Conservation (phyloP, 1,140 invertebrate genomes). For the Stenopsyche tienmushanensis region DNA sequence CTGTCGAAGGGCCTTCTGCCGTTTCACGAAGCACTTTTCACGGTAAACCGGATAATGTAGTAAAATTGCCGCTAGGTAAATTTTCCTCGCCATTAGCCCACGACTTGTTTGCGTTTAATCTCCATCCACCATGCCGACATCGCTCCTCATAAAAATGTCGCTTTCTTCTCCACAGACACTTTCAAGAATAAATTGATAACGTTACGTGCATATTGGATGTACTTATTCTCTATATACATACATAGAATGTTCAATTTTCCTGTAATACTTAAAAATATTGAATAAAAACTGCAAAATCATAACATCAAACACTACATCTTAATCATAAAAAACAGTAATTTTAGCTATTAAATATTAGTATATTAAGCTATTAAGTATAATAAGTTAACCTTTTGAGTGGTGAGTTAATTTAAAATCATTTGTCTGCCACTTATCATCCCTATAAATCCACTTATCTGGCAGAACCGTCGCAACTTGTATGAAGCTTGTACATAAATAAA, state of each 20-base stretch:
- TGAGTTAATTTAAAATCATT: no score
- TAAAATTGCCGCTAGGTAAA: constrained; percentile 25
- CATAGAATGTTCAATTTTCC: no score
- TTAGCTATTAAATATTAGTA: background rate
- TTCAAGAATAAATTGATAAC: background rate
- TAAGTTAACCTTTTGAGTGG: no score
- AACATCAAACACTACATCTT: no score
- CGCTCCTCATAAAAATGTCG: constrained; percentile 4
- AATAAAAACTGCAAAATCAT: background rate
- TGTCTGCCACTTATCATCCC: no score
- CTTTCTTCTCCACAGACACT: background rate
- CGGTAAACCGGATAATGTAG: constrained; percentile 9
- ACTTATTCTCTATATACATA: no score
- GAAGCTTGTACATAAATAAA: no score
- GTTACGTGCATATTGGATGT: background rate
- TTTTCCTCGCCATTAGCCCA: constrained; percentile 35
- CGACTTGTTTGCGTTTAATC: constrained; percentile 35
- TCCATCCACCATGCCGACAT: constrained; percentile 7
- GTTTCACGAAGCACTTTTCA: background rate
- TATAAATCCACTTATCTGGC: no score
- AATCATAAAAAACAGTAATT: no score
- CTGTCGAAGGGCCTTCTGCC: no score
- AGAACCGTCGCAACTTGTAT: no score
- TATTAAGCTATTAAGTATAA: background rate
- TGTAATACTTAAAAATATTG: no score